phyloP scores from a whole-genome alignment of 2,113 vertebrate genomes.

The Tupaia chinensis region DNA sequence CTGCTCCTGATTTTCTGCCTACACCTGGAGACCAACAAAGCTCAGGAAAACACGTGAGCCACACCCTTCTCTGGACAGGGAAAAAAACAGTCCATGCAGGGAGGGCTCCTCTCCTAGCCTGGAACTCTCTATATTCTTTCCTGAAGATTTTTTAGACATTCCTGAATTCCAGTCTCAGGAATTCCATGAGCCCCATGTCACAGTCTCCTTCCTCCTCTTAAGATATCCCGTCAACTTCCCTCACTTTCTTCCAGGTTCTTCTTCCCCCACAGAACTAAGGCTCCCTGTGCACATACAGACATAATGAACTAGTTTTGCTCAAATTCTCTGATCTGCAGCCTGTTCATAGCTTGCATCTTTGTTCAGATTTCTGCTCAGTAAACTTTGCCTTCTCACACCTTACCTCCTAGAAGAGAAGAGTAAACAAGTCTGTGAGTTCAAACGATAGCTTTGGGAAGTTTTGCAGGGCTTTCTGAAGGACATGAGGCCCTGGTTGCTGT shows the following conservation, averaged over 20 bases:
- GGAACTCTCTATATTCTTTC: not conserved
- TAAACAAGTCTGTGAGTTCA: not conserved
- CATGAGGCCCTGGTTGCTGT: not conserved
- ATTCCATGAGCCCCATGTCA: not conserved
- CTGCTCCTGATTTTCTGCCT: conserved; percentile 67
- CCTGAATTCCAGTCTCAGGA: not conserved
- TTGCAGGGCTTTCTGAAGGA: not conserved
- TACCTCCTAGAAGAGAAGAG: not conserved
- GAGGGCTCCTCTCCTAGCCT: not conserved
- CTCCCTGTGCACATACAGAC: not conserved
- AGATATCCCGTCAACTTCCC: not conserved
- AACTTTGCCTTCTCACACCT: not conserved
- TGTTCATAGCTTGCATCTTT: not conserved
- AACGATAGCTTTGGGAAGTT: not conserved
- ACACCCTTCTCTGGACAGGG: not conserved
- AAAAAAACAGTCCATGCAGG: not conserved
- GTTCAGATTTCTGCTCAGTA: not conserved
- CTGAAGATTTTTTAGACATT: not conserved
- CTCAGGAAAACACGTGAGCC: conserved; percentile 55
- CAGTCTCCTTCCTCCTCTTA: not conserved
- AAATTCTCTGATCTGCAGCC: not conserved
- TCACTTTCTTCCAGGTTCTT: not conserved
- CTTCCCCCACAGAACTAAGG: not conserved
- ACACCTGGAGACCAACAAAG: conserved; percentile 32
- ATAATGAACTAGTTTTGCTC: not conserved